Percentiles rank a stretch among this genome's conserved stretches.
Conservation (phyloP, 64 coral and sea anemone species). For the Montipora sp. region DNA sequence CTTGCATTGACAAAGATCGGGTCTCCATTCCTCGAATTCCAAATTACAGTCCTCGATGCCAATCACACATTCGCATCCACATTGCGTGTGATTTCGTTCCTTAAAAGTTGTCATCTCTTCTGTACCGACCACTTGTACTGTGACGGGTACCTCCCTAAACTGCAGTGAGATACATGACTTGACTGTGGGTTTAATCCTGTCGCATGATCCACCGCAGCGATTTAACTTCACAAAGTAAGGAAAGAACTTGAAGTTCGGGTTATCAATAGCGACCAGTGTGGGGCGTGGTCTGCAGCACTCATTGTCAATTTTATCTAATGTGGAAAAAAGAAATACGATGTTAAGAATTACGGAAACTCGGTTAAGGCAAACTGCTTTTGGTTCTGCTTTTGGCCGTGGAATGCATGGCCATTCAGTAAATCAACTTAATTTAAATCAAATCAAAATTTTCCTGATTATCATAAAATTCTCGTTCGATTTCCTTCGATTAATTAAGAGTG, state of each 20-base stretch:
- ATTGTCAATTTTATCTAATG: not conserved
- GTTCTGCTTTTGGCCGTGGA: no score
- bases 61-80: conserved; percentile 70
- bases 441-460: no score
- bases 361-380: not conserved
- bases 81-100: conserved; percentile 80
- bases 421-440: no score
- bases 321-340: not conserved
- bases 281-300: conserved; percentile 55
- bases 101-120: not conserved
- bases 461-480: no score
- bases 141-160: conserved; percentile 28
- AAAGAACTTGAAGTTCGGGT: conserved; percentile 69
- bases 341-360: not conserved
- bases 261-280: conserved; percentile 74
- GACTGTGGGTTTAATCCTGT: conserved; percentile 22
- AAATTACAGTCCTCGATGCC: conserved; percentile 68
- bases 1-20: conserved; percentile 56
- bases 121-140: not conserved
- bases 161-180: conserved; percentile 66
- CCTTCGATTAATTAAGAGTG: no score
- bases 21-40: conserved; percentile 45
- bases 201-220: conserved; percentile 80
- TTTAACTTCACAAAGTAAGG: conserved; percentile 85
- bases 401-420: no score